phyloP scores from a whole-genome alignment of 92 coral and sea anemone genomes.

The Bergia sp. region DNA sequence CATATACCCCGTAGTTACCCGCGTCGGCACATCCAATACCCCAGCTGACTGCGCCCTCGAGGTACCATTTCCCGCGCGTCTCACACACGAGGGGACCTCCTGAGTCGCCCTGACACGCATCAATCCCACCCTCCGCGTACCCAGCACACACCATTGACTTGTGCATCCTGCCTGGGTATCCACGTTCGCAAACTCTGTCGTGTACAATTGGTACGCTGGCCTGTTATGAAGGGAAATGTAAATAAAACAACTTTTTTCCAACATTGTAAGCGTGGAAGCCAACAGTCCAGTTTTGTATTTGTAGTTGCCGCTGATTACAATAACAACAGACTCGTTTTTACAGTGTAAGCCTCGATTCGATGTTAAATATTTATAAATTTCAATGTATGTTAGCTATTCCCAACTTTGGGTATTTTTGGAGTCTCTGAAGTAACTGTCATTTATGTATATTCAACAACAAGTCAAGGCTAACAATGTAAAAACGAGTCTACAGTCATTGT shows the following conservation, averaged over 20 bases:
- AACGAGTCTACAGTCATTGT: too few relatives aligned
- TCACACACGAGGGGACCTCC: conserved; percentile 31
- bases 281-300: too few relatives aligned
- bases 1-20: not conserved
- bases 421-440: too few relatives aligned
- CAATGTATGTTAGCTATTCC: too few relatives aligned
- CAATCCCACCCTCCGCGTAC: conserved; percentile 10
- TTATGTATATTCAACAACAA: too few relatives aligned
- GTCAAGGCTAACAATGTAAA: too few relatives aligned
- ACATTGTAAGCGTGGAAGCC: not conserved
- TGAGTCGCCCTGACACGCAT: conserved; percentile 22
- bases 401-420: too few relatives aligned
- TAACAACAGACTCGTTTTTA: too few relatives aligned
- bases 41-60: conserved; percentile 29
- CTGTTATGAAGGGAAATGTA: not conserved
- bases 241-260: not conserved
- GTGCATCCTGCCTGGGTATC: conserved; percentile 27
- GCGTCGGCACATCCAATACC: conserved; percentile 28
- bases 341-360: too few relatives aligned
- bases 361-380: too few relatives aligned
- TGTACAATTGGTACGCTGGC: conserved; percentile 16
- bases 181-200: not conserved
- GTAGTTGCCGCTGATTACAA: too few relatives aligned
- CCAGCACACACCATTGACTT: conserved; percentile 20
- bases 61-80: not conserved